Percentiles rank a stretch among this genome's conserved stretches.
Conservation (phyloP, 2,113 vertebrate species). For the Paradisaea rubra region DNA sequence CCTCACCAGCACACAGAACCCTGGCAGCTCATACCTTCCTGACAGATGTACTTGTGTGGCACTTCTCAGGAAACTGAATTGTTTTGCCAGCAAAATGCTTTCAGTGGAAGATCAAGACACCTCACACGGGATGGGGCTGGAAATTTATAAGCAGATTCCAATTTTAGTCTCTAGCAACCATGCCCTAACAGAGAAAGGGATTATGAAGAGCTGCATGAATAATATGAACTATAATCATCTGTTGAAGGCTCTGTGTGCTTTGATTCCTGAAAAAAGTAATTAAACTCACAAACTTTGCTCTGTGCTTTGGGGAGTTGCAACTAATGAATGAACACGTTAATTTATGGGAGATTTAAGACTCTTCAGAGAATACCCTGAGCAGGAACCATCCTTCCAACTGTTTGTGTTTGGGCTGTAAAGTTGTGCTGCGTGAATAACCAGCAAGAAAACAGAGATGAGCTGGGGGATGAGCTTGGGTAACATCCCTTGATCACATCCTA, state of each 20-base stretch:
- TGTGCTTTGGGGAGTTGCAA: constrained; percentile 1
- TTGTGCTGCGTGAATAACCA: not conserved
- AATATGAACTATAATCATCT: constrained; percentile 8
- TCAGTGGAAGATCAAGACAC: not conserved
- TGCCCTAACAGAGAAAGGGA: not conserved
- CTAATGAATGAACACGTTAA: not conserved
- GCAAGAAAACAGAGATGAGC: not conserved
- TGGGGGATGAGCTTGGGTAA: not conserved
- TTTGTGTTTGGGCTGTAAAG: not conserved
- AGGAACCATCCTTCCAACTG: not conserved
- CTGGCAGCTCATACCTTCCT: not conserved
- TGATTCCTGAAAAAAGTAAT: constrained; percentile 43
- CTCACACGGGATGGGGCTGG: not conserved
- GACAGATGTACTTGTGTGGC: not conserved
- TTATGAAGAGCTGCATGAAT: constrained; percentile 30
- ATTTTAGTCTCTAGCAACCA: not conserved
- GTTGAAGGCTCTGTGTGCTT: not conserved
- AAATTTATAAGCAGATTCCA: constrained; percentile 1
- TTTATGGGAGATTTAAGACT: not conserved
- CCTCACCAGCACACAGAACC: not conserved
- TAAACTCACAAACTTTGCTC: constrained; percentile 44
- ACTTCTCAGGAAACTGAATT: not conserved
- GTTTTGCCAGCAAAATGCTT: constrained; percentile 8
- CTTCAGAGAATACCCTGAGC: not conserved
- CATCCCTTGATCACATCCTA: not conserved